Conservation (phyloP, 1,140 invertebrate species). For the Nebria ingens region DNA sequence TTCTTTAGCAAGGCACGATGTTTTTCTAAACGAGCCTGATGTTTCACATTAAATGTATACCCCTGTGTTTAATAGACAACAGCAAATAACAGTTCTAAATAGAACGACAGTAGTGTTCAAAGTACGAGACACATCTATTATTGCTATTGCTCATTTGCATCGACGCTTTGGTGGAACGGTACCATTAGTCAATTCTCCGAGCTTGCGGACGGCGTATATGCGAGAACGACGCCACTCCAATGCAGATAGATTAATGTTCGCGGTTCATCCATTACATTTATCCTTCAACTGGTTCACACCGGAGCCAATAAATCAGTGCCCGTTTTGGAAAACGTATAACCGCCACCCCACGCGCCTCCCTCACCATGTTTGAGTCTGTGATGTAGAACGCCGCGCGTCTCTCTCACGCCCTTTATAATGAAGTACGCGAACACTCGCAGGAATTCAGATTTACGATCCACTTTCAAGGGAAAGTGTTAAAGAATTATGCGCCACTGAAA, state of each 20-base stretch:
- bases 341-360: neutral
- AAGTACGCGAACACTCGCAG: neutral
- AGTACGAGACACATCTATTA: no score
- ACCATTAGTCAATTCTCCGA: conserved; percentile 19
- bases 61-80: no score
- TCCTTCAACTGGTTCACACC: conserved; percentile 22
- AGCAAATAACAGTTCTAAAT: no score
- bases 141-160: conserved; percentile 11
- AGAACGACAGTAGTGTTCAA: no score
- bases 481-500: conserved; percentile 4
- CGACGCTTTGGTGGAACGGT: conserved; percentile 8
- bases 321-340: neutral
- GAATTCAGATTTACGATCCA: conserved; percentile 5
- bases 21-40: no score
- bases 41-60: no score
- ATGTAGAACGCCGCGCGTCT: no score
- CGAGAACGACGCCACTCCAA: neutral
- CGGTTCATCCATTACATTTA: conserved; percentile 27
- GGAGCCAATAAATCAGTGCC: neutral
- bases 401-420: neutral
- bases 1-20: no score
- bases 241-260: conserved; percentile 22
- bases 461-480: conserved; percentile 1
- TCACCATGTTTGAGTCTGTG: no score
- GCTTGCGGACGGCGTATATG: neutral